Conservation (phyloP, 1,140 invertebrate genomes). For the Camponotus floridanus region DNA sequence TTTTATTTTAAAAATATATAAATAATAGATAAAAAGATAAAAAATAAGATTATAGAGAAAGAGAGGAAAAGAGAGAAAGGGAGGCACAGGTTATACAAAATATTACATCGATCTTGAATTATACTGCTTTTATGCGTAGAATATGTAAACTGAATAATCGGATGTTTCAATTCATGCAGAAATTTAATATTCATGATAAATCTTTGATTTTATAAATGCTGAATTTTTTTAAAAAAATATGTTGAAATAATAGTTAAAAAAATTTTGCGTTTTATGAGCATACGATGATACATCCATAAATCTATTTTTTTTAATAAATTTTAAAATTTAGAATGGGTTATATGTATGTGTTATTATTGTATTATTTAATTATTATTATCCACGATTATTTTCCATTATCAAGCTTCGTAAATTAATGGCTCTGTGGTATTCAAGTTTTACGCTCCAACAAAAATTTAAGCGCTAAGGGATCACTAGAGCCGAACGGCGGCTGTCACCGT, state of each 20-base stretch:
- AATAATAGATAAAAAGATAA: neutral
- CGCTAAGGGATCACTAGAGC: neutral
- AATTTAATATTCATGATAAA: conserved; percentile 45
- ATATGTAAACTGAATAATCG: conserved; percentile 8
- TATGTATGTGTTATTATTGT: neutral
- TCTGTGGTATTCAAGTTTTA: conserved; percentile 15
- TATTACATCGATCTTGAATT: neutral
- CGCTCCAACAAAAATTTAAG: conserved; percentile 25
- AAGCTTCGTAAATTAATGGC: conserved; percentile 27
- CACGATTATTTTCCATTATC: conserved; percentile 36
- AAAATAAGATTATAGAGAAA: neutral
- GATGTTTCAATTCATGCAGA: neutral
- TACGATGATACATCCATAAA: neutral
- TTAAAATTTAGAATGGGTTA: neutral
- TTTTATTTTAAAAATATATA: neutral
- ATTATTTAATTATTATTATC: neutral
- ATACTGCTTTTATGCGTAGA: neutral
- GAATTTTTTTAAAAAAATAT: conserved; percentile 17
- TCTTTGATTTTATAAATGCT: neutral
- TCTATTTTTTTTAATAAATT: conserved; percentile 6
- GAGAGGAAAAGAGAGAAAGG: neutral
- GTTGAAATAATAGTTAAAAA: conserved; percentile 6
- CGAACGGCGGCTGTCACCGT: conserved; percentile 49
- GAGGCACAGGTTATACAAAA: neutral
- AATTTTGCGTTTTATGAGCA: neutral